Evolutionary conservation across 2,797 vertebrate species (phyloP).

Genomic region (Euthynnus affinis): DNA sequence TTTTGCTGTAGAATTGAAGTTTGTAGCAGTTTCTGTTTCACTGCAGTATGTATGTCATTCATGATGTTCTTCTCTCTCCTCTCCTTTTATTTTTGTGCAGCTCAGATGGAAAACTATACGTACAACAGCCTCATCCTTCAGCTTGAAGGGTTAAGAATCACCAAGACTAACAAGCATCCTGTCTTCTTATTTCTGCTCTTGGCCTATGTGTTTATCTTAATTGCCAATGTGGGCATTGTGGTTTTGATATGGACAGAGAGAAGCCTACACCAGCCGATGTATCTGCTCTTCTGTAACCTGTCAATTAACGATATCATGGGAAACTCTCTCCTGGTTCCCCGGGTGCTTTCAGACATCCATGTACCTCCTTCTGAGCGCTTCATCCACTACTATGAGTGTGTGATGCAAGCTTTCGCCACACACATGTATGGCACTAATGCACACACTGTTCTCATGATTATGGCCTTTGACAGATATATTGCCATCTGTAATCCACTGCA

Average conservation of each 20-base stretch:
- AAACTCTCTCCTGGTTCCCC: conserved; percentile 71
- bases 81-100: neutral
- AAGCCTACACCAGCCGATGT: conserved; percentile 85
- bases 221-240: conserved; percentile 57
- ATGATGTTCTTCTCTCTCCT: neutral
- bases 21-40: too few species aligned
- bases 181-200: conserved; percentile 50
- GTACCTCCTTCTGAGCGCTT: conserved; percentile 74
- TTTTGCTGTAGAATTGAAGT: too few species aligned
- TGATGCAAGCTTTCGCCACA: conserved; percentile 86
- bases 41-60: neutral
- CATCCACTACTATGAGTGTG: conserved; percentile 84
- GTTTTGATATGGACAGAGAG: conserved; percentile 39
- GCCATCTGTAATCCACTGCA: conserved; percentile 86
- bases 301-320: conserved; percentile 80
- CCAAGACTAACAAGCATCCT: conserved; percentile 18
- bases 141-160: conserved; percentile 57
- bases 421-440: conserved; percentile 82
- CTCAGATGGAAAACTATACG: conserved; percentile 66
- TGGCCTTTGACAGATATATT: conserved; percentile 88
- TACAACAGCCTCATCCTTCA: conserved; percentile 59
- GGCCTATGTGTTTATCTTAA: conserved; percentile 51
- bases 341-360: conserved; percentile 81
- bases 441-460: conserved; percentile 86
- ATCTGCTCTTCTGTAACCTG: conserved; percentile 85